These are phyloP conservation scores for Holothuria scabra DNA, from an alignment of 53 echinoderm and acorn worm genomes.

Conservation along the genomic window DNA sequence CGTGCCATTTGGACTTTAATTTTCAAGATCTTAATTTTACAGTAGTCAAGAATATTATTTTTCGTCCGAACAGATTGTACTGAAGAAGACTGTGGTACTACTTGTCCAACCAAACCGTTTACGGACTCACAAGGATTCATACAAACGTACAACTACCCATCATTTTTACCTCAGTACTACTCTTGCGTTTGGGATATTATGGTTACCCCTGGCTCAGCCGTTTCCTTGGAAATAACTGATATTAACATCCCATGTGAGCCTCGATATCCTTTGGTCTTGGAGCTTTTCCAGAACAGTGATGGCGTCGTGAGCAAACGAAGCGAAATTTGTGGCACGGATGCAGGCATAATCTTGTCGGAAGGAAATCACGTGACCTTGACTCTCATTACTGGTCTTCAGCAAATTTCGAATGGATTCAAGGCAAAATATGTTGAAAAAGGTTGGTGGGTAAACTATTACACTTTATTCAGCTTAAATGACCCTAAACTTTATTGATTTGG, in stretches of 20 bases:
- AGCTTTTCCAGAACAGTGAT: background rate
- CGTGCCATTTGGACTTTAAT: too few relatives aligned
- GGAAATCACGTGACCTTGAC: background rate
- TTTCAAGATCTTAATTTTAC: too few relatives aligned
- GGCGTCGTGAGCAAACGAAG: background rate
- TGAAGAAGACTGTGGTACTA: background rate
- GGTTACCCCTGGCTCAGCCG: background rate
- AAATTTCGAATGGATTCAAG: conserved; percentile 12
- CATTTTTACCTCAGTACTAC: conserved; percentile 2
- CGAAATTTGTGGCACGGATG: background rate
- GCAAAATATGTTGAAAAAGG: conserved; percentile 11
- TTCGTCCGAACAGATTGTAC: conserved; percentile 22
- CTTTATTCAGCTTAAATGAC: background rate
- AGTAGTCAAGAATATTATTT: too few relatives aligned
- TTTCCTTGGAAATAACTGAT: background rate
- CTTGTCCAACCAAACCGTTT: conserved; percentile 6
- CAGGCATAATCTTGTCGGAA: background rate
- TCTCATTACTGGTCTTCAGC: background rate
- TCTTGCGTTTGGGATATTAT: conserved; percentile 5
- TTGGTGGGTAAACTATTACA: background rate
- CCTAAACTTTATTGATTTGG: too few relatives aligned
- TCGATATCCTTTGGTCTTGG: background rate
- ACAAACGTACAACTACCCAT: conserved; percentile 1
- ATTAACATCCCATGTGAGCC: conserved; percentile 16
- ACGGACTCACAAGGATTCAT: background rate